Conservation (phyloP, 2,888 invertebrate genomes). For the Ormyrus labotus region DNA sequence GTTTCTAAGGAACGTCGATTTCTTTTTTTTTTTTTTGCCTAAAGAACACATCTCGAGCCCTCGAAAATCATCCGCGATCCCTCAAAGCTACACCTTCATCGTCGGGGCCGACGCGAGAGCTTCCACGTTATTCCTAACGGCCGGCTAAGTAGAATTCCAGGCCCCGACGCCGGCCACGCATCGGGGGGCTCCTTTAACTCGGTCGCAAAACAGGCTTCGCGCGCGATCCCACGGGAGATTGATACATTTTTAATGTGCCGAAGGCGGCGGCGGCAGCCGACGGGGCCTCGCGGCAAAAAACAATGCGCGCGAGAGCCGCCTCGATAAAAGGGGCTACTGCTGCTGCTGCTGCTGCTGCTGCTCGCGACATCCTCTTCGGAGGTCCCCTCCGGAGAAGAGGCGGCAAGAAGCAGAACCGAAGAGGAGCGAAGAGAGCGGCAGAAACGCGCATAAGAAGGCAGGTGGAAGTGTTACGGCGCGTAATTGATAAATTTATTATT, state of each 20-base stretch:
- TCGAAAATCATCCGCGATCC: too few relatives aligned
- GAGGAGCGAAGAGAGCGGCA: slow-evolving; percentile 23
- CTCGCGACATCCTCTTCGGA: not conserved
- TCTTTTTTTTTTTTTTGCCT: too few relatives aligned
- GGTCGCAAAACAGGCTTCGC: slow-evolving; percentile 17
- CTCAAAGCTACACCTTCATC: not conserved
- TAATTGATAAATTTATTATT: too few relatives aligned
- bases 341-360: too few relatives aligned
- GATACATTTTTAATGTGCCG: slow-evolving; percentile 68
- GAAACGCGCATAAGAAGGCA: not conserved
- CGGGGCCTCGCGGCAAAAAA: slow-evolving; percentile 42
- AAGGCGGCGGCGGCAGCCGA: slow-evolving; percentile 2
- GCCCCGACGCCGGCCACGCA: not conserved
- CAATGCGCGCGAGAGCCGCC: slow-evolving; percentile 32
- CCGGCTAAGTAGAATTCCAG: slow-evolving; percentile 31
- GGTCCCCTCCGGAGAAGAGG: not conserved
- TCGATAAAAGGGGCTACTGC: not conserved
- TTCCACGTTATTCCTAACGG: not conserved
- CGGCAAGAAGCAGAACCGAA: slow-evolving; percentile 33
- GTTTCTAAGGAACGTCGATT: too few relatives aligned
- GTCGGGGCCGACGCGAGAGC: not conserved
- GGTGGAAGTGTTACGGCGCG: too few relatives aligned
- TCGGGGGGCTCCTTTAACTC: not conserved
- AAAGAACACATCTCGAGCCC: too few relatives aligned
- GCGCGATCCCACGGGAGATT: slow-evolving; percentile 61